These are phyloP conservation scores for Trematomus bernacchii DNA, from an alignment of 2,797 vertebrate genomes.

Conservation along the genomic window DNA sequence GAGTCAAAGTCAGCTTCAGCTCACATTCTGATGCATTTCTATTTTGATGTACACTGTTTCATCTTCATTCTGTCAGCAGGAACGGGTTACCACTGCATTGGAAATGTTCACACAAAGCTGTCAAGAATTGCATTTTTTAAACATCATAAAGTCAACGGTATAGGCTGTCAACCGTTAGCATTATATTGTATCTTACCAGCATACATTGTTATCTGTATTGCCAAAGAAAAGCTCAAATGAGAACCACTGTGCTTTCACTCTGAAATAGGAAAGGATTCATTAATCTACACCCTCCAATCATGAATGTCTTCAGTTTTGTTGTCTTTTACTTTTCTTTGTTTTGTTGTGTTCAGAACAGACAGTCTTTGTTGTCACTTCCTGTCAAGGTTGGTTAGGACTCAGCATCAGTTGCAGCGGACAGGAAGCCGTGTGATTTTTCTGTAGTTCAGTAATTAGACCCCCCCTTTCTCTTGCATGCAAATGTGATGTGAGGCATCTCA, in stretches of 20 bases:
- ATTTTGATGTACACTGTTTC: constrained; percentile 72
- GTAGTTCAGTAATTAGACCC: constrained; percentile 94
- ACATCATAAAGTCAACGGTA: constrained; percentile 58
- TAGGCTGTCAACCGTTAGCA: constrained; percentile 54
- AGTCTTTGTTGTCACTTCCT: constrained; percentile 94
- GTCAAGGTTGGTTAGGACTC: constrained; percentile 92
- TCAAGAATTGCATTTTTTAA: constrained; percentile 68
- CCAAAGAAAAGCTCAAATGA: constrained; percentile 23
- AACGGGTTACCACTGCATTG: constrained; percentile 42
- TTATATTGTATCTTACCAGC: constrained; percentile 27
- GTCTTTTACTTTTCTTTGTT: constrained; percentile 82
- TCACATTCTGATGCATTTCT: constrained; percentile 59
- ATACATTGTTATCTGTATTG: constrained; percentile 40
- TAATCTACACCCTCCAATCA: constrained; percentile 54
- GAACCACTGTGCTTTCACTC: constrained; percentile 14
- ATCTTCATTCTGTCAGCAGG: constrained; percentile 68
- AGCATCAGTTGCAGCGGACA: constrained; percentile 89
- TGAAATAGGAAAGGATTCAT: constrained; percentile 48
- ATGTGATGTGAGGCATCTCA: constrained; percentile 96
- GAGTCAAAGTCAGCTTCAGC: constrained; percentile 67
- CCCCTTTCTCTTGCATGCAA: constrained; percentile 90
- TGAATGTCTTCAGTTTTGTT: constrained; percentile 60
- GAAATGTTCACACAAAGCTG: constrained; percentile 63
- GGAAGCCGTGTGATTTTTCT: constrained; percentile 82
- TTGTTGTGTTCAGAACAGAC: constrained; percentile 86